A percentile compares a stretch with the other conserved stretches of the same genome.
These are phyloP conservation scores for Tricholaema leucomelas DNA, from an alignment of 2,113 vertebrate species.

Conservation along the genomic window DNA sequence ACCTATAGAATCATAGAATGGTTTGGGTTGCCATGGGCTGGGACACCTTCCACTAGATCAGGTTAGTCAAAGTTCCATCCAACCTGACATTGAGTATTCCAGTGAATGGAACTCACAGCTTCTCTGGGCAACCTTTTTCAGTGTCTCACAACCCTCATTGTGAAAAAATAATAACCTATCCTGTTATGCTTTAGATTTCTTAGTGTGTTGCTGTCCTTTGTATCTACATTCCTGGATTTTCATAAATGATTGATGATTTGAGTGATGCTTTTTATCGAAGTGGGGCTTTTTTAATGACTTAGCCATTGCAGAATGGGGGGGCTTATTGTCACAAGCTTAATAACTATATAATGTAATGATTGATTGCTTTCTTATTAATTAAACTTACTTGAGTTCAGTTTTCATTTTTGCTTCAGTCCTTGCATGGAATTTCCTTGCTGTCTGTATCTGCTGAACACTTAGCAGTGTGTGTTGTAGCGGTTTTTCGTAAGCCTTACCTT, in stretches of 20 bases:
- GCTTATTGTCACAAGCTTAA: not conserved
- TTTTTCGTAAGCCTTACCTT: constrained; percentile 8
- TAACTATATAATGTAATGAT: not conserved
- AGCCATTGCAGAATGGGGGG: not conserved
- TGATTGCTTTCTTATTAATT: not conserved
- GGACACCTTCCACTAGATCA: not conserved
- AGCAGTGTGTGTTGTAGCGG: not conserved
- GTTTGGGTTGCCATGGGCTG: not conserved
- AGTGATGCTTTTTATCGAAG: not conserved
- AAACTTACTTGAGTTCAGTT: not conserved
- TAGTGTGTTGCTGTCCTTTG: not conserved
- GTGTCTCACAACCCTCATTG: not conserved
- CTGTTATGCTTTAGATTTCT: not conserved
- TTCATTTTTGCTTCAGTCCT: not conserved
- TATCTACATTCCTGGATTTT: not conserved
- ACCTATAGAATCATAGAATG: not conserved
- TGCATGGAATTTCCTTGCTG: not conserved
- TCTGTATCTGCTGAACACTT: not conserved
- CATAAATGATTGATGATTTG: not conserved
- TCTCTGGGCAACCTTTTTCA: not conserved
- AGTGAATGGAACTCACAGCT: not conserved
- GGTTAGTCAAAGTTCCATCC: not conserved
- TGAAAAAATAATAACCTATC: not conserved
- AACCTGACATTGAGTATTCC: not conserved
- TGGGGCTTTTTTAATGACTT: accelerated